Evolutionary conservation across 2,797 vertebrate species (phyloP).

Genomic region (Oreonectes daqikongensis): DNA sequence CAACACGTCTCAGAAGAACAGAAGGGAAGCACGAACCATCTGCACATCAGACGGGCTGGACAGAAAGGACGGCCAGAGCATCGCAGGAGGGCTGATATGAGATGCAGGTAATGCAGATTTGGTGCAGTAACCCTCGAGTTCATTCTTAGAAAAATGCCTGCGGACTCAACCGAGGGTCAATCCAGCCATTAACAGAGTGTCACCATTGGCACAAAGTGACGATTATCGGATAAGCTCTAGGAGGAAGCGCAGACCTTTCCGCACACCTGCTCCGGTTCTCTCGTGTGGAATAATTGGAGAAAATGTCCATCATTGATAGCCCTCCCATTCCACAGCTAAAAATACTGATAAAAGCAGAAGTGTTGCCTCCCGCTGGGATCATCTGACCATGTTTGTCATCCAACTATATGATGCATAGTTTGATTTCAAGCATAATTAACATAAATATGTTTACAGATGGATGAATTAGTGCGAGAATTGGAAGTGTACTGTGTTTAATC

Average conservation of each 20-base stretch:
- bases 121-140: neutral
- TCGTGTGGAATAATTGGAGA: constrained; percentile 32
- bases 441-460: neutral
- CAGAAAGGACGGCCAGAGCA: neutral
- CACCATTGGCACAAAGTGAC: constrained; percentile 8
- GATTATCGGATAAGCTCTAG: constrained; percentile 32
- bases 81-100: constrained; percentile 11
- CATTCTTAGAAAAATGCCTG: neutral
- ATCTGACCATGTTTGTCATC: neutral
- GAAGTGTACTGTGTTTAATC: too few species aligned
- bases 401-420: neutral
- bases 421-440: neutral
- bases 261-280: neutral
- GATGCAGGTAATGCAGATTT: neutral
- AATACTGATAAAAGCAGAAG: neutral
- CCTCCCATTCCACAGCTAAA: neutral
- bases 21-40: constrained; percentile 43
- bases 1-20: constrained; percentile 28
- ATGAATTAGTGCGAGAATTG: too few species aligned
- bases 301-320: constrained; percentile 18
- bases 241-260: neutral
- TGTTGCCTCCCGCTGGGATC: neutral
- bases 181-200: constrained; percentile 7
- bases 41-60: constrained; percentile 20
- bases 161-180: neutral